A percentile compares a stretch with the other conserved stretches of the same genome.
These are phyloP conservation scores for Aphelocoma coerulescens DNA, from an alignment of 2,113 vertebrate genomes.

Conservation along the genomic window DNA sequence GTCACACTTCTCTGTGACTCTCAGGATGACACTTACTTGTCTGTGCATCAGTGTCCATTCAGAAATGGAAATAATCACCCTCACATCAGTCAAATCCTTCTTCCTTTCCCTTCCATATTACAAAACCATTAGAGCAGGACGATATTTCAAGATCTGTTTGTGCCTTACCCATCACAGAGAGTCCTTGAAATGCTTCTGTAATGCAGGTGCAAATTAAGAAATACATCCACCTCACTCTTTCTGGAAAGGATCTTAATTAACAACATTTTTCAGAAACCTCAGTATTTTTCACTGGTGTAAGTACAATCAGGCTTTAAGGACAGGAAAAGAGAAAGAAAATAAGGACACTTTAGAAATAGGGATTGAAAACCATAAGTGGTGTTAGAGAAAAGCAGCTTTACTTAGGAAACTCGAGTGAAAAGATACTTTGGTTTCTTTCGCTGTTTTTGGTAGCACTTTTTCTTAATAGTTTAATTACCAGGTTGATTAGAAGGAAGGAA, in stretches of 20 bases:
- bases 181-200: not conserved
- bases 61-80: not conserved
- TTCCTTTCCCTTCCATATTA: not conserved
- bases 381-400: not conserved
- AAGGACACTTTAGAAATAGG: not conserved
- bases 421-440: not conserved
- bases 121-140: not conserved
- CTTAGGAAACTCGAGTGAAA: not conserved
- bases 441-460: not conserved
- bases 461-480: conserved; percentile 53
- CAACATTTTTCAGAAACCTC: not conserved
- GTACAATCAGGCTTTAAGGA: conserved; percentile 6
- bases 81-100: not conserved
- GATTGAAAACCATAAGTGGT: not conserved
- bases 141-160: not conserved
- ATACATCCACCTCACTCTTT: not conserved
- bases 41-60: not conserved
- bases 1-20: not conserved
- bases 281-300: not conserved
- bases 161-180: not conserved
- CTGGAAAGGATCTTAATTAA: not conserved
- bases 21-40: not conserved
- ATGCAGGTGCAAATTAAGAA: not conserved
- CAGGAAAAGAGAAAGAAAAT: conserved; percentile 24
- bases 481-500: conserved; percentile 48